A percentile compares a stretch with the other conserved stretches of the same genome.
These are phyloP conservation scores for Atherix ibis DNA, from an alignment of 2,888 invertebrate species.

Conservation along the genomic window DNA sequence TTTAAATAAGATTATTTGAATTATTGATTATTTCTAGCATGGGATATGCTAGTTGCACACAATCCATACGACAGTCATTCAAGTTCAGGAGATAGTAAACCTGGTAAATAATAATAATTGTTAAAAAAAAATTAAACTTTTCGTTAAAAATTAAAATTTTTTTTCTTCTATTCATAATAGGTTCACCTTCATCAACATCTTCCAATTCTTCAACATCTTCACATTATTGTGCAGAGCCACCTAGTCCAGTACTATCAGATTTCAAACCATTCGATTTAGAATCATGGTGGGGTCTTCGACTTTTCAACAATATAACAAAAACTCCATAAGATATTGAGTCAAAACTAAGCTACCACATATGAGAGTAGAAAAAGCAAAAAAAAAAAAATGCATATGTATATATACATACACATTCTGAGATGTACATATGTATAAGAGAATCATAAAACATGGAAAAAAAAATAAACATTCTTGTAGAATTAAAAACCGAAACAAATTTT, in stretches of 20 bases:
- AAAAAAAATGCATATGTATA: not conserved
- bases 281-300: slow-evolving; percentile 77
- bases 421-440: not conserved
- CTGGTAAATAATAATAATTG: slow-evolving; percentile 13
- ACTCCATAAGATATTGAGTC: slow-evolving; percentile 48
- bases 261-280: slow-evolving; percentile 84
- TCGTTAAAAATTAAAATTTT: slow-evolving; percentile 5
- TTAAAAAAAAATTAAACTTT: slow-evolving; percentile 12
- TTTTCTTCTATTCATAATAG: slow-evolving; percentile 1
- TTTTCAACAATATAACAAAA: slow-evolving; percentile 72
- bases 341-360: too few species aligned
- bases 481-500: too few species aligned
- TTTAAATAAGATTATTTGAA: too few species aligned
- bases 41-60: slow-evolving; percentile 31
- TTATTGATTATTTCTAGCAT: too few species aligned
- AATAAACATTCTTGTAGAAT: slow-evolving; percentile 9
- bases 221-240: slow-evolving; percentile 58
- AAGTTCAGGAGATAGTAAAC: slow-evolving; percentile 8
- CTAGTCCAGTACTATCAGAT: slow-evolving; percentile 53
- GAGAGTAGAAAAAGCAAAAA: slow-evolving; percentile 3
- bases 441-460: not conserved
- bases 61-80: slow-evolving; percentile 25
- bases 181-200: slow-evolving; percentile 17
- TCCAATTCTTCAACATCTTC: slow-evolving; percentile 31
- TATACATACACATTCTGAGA: not conserved